Conservation (phyloP, 64 coral and sea anemone genomes). For the Astreopora myriophthalma region DNA sequence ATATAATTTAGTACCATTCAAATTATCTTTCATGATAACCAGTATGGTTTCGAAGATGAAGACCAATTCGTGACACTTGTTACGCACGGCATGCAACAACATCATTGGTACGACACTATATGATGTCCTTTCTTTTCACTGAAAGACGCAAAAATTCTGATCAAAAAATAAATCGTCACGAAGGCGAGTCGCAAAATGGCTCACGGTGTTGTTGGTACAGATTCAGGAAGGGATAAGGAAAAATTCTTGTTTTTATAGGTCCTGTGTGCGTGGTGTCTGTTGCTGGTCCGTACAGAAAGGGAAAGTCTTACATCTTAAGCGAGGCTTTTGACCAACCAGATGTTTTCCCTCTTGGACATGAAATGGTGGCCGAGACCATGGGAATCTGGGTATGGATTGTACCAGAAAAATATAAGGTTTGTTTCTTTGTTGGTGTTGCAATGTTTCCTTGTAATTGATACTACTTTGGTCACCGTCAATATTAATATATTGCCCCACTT, state of each 20-base stretch:
- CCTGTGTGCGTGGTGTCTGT: not conserved
- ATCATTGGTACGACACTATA: not conserved
- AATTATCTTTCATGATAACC: no score
- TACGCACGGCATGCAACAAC: not conserved
- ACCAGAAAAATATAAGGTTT: not conserved
- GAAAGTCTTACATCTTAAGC: not conserved
- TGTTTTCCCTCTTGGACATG: slow-evolving; percentile 6
- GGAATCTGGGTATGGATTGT: slow-evolving; percentile 4
- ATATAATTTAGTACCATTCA: no score
- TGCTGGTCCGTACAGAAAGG: not conserved
- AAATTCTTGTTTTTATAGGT: slow-evolving; percentile 3
- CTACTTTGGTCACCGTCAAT: not conserved
- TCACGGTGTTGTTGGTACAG: not conserved
- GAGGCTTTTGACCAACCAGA: not conserved
- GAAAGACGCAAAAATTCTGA: not conserved
- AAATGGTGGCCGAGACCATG: not conserved
- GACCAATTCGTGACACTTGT: not conserved
- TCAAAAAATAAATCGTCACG: not conserved
- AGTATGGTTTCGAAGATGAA: no score
- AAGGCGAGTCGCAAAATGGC: not conserved
- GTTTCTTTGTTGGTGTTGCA: not conserved
- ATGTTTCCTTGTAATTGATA: not conserved
- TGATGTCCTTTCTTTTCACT: not conserved
- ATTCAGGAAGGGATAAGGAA: not conserved
- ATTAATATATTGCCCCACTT: not conserved